phyloP scores from a whole-genome alignment of 1,140 invertebrate genomes.

The Nasonia longicornis region DNA sequence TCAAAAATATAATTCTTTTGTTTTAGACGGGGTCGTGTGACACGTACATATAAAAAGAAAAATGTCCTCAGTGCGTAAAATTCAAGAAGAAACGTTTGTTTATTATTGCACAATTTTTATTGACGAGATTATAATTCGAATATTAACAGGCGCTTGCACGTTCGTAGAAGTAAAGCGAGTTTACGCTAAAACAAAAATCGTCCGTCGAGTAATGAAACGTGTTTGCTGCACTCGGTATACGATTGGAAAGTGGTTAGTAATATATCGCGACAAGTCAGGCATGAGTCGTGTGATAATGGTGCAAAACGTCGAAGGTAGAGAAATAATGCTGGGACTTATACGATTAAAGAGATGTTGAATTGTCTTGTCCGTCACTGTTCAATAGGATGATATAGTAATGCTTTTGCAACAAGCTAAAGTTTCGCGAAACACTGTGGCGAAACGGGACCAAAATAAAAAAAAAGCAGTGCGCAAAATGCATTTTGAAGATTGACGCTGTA shows the following conservation, averaged over 20 bases:
- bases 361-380: constrained; percentile 60
- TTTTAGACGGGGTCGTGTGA: neutral
- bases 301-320: constrained; percentile 32
- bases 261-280: too few species aligned
- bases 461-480: constrained; percentile 1
- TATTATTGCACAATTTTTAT: too few species aligned
- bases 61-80: too few species aligned
- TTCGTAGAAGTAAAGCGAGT: too few species aligned
- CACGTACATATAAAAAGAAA: too few species aligned
- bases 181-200: neutral
- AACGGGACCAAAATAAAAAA: constrained; percentile 67
- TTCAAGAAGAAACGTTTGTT: too few species aligned
- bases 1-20: neutral
- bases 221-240: too few species aligned
- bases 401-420: constrained; percentile 59
- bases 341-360: constrained; percentile 30
- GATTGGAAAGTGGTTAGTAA: too few species aligned
- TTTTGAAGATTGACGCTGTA: neutral
- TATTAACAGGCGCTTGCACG: too few species aligned
- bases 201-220: neutral
- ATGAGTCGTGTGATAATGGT: neutral
- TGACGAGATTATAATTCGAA: too few species aligned
- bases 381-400: constrained; percentile 14
- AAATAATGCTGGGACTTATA: constrained; percentile 57
- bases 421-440: constrained; percentile 62